Evolutionary conservation across 2,113 vertebrate species (phyloP).

Genomic region (Tursiops truncatus): DNA sequence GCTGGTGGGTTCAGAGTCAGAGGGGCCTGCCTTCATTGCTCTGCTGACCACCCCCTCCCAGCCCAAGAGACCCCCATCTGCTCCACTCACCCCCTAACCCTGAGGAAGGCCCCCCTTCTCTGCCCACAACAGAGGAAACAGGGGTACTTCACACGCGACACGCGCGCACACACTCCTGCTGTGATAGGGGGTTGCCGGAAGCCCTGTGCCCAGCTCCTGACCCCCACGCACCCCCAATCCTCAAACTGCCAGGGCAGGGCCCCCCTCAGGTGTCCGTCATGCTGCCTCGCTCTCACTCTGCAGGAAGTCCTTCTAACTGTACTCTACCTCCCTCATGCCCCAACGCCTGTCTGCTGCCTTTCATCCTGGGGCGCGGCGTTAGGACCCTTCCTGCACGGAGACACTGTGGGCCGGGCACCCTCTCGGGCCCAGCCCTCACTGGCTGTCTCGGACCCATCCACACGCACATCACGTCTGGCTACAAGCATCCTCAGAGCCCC

Average conservation of each 20-base stretch:
- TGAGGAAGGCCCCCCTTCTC: background rate
- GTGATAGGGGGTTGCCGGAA: background rate
- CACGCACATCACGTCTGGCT: constrained; percentile 40
- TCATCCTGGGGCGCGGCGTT: fast-evolving
- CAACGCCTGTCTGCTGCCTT: background rate
- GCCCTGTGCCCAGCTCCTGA: background rate
- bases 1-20: background rate
- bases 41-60: background rate
- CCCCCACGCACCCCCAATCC: background rate
- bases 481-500: background rate
- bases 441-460: constrained; percentile 33
- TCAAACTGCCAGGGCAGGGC: background rate
- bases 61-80: background rate
- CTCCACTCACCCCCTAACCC: background rate
- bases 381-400: background rate
- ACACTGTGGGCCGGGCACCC: background rate
- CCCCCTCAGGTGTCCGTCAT: background rate
- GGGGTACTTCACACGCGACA: background rate
- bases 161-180: background rate
- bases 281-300: background rate
- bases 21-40: background rate
- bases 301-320: background rate
- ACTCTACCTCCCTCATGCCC: fast-evolving
- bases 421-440: background rate
- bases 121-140: background rate